Evolutionary conservation across 2,797 vertebrate species (phyloP), one percentile per base, ranked within the genome.

Genomic region (Characodon lateralis): DNA sequence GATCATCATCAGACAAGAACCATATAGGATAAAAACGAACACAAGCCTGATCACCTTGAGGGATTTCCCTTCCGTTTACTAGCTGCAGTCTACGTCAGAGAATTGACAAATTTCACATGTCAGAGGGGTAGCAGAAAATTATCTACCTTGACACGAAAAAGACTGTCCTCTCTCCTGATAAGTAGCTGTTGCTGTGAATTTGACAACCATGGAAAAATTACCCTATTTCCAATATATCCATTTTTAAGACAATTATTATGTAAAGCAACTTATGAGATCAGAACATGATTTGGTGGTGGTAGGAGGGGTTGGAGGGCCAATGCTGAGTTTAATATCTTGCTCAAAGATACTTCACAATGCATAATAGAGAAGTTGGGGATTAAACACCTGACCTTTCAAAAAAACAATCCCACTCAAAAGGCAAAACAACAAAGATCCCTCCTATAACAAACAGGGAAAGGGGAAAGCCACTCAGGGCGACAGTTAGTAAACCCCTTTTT

Each of bases 1-100:
- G 77, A 90, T 90, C 89, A 89, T 89, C 91, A 79, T 90, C 90
- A 89, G 79, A 88, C 73, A 78, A 81, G 84, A 91, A 86, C 50
- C 76, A 76, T 72, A 68, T 78, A 84, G 68, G 68, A 71, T 77
- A 69, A 46, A 72, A 26, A 70, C 35, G 72, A 22, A 81, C 39
- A 68, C 50, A 79, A 74, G 73, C 65, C 77, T 1, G 28, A 61
- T 77, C 74, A 85, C 72, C 39, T 56, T 74, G 77, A 83, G 77
- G 85, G 73, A 24, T 87, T 85, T 80, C 48, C 78, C 53, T 63
- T 28, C 6, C 39, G n/a, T 75, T 74, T n/a, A 55, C 72, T 56
- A n/a, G 51, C 78, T 51, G 78, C 79, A 41, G 77, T 53, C 76
- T 66, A 43, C 73, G 51, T 59, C 24, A 53, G 9, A 26, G 59